Evolutionary conservation across 2,888 invertebrate genomes (phyloP), one percentile per base, ranked within the genome.

Genomic region (Tenthredo amoena): DNA sequence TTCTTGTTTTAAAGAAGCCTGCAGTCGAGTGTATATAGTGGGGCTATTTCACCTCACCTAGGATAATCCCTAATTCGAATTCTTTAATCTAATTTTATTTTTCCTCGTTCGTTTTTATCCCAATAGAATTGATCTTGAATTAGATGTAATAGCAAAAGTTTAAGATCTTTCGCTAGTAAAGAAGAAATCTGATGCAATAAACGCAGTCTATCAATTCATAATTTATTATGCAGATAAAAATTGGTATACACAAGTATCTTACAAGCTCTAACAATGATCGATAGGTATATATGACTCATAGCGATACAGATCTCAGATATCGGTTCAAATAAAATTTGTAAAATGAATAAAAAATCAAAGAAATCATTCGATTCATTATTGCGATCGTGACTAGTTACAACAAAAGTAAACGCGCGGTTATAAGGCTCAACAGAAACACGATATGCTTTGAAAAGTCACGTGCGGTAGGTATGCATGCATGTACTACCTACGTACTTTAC

Each of bases 361-460:
- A 72, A 43, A 74, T 21, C 72, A 18, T 26, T 34, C 34, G 68
- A 68, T 68, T 68, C 34, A 18, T 34, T 68, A 68, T 68, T 34
- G 68, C 34, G 68, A 34, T 34, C 34, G 68, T 68, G 34, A 12
- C 26, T 26, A 26, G 26, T 68, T 21, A 34, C 26, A 68, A 74
- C 3, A 74, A 74, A 74, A 74, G 9, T 43, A 43, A 74, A 74
- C 43, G 21, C 43, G 9, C 72, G 72, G 21, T 74, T 43, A 12
- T 74, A 43, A 40, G 21, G 21, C 72, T 74, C 21, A 74, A n/a
- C 40, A 43, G 72, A 43, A 74, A 74, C 10, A 74, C 43, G 72
- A 74, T 74, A 74, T 74, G 72, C 72, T 74, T 74, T 74, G 43
- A 74, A 40, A 74, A 74, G 72, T 74, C 72, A 74, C 72, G 72